Evolutionary conservation across 2,888 invertebrate genomes (phyloP), one percentile per base, ranked within the genome.

Genomic region (Drosophila robusta): DNA sequence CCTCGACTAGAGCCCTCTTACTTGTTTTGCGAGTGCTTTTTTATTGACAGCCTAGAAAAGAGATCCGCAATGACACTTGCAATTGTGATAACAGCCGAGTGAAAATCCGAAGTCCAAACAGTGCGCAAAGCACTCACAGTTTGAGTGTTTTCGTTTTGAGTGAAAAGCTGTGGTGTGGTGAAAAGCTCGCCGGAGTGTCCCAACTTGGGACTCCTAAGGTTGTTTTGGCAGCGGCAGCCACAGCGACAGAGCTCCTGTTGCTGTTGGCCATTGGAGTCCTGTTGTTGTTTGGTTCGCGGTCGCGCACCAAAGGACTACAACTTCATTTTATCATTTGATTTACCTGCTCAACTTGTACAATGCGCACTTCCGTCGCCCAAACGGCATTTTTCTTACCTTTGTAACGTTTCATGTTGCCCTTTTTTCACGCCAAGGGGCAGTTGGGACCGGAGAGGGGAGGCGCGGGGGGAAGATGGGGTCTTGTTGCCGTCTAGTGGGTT

Each of bases 251-350:
- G 14, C 49, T 57, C 39, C 34, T 60, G 69, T 47, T 70, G 70
- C 76, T 70, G 18, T 29, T 58, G 52, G 56, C 46, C 24, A 38
- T 42, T 42, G 16, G 39, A 12, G 41, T 32, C 18, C 16, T 49
- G 51, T 34, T 51, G 42, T 55, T 50, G 67, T 52, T 64, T 51
- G 58, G 49, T 39, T 65, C 36, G 63, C 44, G 54, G 47, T 42
- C 46, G 32, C 36, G 42, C 68, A 46, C 56, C 49, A 56, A 71
- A 50, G 61, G 64, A 64, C 81, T 65, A 78, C 68, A 72, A 82
- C 77, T 88, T 83, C 80, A 83, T 83, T 82, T 79, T 84, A 88
- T 84, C 83, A 84, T 83, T 88, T 88, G 89, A 84, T 84, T 84
- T 88, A 88, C 77, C 83, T 80, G 80, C 72, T 57, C 75, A 80